Conservation (phyloP, 2,797 vertebrate genomes). For the Gallinago nigripennis region DNA sequence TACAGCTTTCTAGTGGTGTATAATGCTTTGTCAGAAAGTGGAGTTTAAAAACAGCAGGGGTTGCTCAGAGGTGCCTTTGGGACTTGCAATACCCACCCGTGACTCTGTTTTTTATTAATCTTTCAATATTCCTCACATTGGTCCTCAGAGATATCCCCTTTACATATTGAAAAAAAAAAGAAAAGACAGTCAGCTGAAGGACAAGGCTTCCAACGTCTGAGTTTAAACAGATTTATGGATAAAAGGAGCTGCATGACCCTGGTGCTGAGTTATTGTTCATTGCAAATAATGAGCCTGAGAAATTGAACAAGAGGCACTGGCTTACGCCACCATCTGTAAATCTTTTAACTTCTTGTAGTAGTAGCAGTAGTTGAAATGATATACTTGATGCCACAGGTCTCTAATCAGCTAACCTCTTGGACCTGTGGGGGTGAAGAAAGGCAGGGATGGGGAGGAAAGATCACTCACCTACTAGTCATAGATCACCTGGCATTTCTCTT, state of each 20-base stretch:
- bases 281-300: neutral
- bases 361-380: neutral
- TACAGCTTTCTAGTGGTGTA: slow-evolving; percentile 16
- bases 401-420: neutral
- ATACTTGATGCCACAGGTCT: neutral
- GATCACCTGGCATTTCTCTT: neutral
- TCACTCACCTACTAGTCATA: neutral
- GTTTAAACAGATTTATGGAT: neutral
- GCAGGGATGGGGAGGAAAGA: neutral
- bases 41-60: neutral
- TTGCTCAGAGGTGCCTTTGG: neutral
- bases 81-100: neutral
- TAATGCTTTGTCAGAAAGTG: neutral
- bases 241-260: neutral
- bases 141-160: neutral
- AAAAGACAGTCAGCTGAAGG: neutral
- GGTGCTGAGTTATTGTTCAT: neutral
- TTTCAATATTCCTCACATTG: neutral
- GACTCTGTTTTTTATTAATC: neutral
- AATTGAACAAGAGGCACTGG: neutral
- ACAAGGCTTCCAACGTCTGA: neutral
- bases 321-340: neutral
- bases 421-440: neutral
- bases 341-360: neutral
- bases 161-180: neutral